A percentile compares a stretch with the other conserved stretches of the same genome.
Evolutionary conservation across 1,140 invertebrate species (phyloP).

Genomic region (Zaprionus ghesquierei): DNA sequence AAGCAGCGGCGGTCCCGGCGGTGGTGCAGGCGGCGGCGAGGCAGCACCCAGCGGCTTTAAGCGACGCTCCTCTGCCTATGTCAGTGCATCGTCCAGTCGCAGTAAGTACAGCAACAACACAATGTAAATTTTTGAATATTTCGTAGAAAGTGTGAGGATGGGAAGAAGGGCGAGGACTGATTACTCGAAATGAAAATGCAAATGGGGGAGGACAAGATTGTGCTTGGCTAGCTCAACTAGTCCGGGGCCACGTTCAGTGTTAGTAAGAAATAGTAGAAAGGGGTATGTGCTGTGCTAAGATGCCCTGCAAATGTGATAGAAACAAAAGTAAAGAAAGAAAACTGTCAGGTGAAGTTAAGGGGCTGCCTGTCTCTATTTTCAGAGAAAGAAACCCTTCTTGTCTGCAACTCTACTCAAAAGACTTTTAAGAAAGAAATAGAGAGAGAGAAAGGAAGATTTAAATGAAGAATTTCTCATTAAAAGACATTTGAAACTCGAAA

Average conservation of each 20-base stretch:
- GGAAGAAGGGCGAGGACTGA: not conserved
- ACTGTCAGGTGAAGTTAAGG: too few relatives aligned
- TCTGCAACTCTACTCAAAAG: not conserved
- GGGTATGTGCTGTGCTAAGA: not conserved
- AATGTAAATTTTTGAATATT: slow-evolving; percentile 12
- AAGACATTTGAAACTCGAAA: not conserved
- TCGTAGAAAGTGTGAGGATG: not conserved
- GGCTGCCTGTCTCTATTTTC: too few relatives aligned
- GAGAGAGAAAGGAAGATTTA: too few relatives aligned
- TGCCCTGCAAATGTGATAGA: not conserved
- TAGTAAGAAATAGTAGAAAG: not conserved
- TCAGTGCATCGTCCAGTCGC: slow-evolving; percentile 85
- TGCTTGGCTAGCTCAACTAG: not conserved
- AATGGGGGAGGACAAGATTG: not conserved
- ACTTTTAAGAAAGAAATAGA: too few relatives aligned
- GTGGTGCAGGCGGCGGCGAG: slow-evolving; percentile 83
- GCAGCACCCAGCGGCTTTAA: slow-evolving; percentile 86
- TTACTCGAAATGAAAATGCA: slow-evolving; percentile 7
- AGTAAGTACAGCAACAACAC: slow-evolving; percentile 73
- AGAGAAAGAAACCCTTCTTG: not conserved
- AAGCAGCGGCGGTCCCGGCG: slow-evolving; percentile 80
- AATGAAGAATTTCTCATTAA: not conserved
- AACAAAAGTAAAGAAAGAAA: too few relatives aligned
- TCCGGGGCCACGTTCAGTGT: not conserved
- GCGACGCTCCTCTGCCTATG: slow-evolving; percentile 89